These are phyloP conservation scores for Sipha maydis DNA, from an alignment of 2,888 invertebrate genomes.

Conservation along the genomic window DNA sequence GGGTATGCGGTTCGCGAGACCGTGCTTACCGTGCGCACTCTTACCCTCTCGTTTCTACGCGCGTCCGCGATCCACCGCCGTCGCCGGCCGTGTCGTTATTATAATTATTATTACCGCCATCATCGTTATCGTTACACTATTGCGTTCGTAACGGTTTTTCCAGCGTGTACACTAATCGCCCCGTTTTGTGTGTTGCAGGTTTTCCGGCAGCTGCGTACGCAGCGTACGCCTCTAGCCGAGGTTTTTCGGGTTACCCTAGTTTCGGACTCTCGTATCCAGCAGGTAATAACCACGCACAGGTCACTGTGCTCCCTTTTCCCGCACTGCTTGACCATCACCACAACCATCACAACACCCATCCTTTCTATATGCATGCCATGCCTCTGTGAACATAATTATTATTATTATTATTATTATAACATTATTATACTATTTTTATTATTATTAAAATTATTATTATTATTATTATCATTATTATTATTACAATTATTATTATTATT, in stretches of 20 bases:
- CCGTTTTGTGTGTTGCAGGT: conserved; percentile 72
- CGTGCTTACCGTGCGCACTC: too few species aligned
- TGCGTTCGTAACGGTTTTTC: neutral
- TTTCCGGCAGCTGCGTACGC: conserved; percentile 95
- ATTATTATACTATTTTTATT: conserved; percentile 26
- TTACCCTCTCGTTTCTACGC: too few species aligned
- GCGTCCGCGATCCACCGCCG: too few species aligned
- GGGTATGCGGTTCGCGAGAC: too few species aligned
- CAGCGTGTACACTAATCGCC: neutral
- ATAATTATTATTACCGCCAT: too few species aligned
- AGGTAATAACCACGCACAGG: conserved; percentile 78
- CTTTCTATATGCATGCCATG: conserved; percentile 68
- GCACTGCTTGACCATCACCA: conserved; percentile 68
- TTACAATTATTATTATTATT: conserved; percentile 26
- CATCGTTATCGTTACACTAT: too few species aligned
- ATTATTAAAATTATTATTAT: conserved; percentile 39
- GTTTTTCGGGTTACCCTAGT: conserved; percentile 97
- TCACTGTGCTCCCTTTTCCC: conserved; percentile 81
- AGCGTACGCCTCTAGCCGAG: conserved; percentile 95
- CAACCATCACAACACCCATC: conserved; percentile 68
- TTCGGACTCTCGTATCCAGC: conserved; percentile 97
- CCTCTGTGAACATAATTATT: conserved; percentile 68
- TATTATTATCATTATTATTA: conserved; percentile 42
- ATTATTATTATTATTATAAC: conserved; percentile 54
- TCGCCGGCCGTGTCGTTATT: too few species aligned